A percentile compares a stretch with the other conserved stretches of the same genome.
Evolutionary conservation across 2,113 vertebrate species (phyloP).

Genomic region (Prionailurus bengalensis): DNA sequence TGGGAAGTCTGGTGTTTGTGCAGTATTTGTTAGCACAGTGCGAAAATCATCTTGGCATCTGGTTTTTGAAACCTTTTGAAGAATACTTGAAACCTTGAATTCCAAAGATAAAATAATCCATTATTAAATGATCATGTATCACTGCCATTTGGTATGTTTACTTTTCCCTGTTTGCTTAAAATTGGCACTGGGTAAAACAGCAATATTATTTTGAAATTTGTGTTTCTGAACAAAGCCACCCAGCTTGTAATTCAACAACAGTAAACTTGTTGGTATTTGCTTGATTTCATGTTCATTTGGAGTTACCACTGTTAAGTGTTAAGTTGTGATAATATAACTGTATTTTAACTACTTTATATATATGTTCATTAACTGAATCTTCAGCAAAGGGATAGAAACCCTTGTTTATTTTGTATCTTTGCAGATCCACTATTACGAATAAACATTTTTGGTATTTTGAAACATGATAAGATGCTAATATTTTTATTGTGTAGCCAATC

Average conservation of each 20-base stretch:
- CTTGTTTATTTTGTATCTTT: conserved; percentile 48
- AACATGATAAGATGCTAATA: conserved; percentile 16
- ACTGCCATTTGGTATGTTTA: conserved; percentile 43
- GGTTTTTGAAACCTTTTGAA: conserved; percentile 61
- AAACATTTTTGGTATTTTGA: conserved; percentile 32
- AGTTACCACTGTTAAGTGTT: conserved; percentile 58
- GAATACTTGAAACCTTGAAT: conserved; percentile 29
- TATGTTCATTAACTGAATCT: conserved; percentile 24
- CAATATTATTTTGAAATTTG: conserved; percentile 70
- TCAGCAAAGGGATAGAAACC: conserved; percentile 49
- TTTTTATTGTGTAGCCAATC: conserved; percentile 55
- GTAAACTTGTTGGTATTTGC: conserved; percentile 59
- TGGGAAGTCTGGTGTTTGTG: conserved; percentile 13
- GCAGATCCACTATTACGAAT: conserved; percentile 29
- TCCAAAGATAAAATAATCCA: conserved; percentile 5
- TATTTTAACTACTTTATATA: conserved; percentile 42
- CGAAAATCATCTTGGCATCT: conserved; percentile 3
- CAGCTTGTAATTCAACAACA: conserved; percentile 63
- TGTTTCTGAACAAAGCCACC: conserved; percentile 70
- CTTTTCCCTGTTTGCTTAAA: conserved; percentile 75
- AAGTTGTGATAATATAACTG: conserved; percentile 31
- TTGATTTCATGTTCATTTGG: conserved; percentile 73
- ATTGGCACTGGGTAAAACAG: conserved; percentile 81
- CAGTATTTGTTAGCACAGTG: conserved; percentile 24
- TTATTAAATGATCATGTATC: conserved; percentile 11